Percentiles rank a stretch among this genome's conserved stretches.
These are phyloP conservation scores for Drosophila helvetica DNA, from an alignment of 2,888 invertebrate genomes.

Conservation along the genomic window DNA sequence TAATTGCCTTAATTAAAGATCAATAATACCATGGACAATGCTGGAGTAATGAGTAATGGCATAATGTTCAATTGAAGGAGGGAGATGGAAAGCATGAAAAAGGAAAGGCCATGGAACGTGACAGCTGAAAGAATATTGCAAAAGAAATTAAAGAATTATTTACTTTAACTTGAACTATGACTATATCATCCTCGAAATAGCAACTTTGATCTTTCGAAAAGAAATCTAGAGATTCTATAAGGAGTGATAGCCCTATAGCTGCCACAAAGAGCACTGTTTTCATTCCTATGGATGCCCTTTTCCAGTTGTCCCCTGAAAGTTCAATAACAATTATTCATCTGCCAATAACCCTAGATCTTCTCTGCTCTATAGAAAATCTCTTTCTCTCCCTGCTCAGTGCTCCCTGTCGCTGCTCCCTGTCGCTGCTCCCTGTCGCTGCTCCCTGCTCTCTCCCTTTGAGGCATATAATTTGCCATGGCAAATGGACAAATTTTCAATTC, in stretches of 20 bases:
- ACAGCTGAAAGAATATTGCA: no score
- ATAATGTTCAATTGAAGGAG: slow-evolving; percentile 8
- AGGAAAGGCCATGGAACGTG: no score
- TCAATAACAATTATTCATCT: slow-evolving; percentile 11
- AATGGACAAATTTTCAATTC: slow-evolving; percentile 47
- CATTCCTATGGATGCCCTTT: background rate
- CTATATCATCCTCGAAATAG: no score
- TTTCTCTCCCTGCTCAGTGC: background rate
- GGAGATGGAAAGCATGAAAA: background rate
- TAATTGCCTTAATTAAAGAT: slow-evolving; percentile 74
- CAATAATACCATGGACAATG: slow-evolving; percentile 63
- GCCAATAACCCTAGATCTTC: slow-evolving; percentile 18
- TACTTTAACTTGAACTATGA: no score
- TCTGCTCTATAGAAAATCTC: slow-evolving; percentile 7
- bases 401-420: background rate
- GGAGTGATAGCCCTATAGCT: no score
- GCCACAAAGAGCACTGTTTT: no score
- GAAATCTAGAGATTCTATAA: no score
- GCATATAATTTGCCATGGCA: slow-evolving; percentile 44
- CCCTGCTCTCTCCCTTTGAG: background rate
- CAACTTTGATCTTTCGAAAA: no score
- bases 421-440: background rate
- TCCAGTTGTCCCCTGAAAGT: background rate
- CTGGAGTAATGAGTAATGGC: slow-evolving; percentile 10
- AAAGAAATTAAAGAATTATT: no score